Evolutionary conservation across 64 coral and sea anemone species (phyloP).

Genomic region (Porites lutea): DNA sequence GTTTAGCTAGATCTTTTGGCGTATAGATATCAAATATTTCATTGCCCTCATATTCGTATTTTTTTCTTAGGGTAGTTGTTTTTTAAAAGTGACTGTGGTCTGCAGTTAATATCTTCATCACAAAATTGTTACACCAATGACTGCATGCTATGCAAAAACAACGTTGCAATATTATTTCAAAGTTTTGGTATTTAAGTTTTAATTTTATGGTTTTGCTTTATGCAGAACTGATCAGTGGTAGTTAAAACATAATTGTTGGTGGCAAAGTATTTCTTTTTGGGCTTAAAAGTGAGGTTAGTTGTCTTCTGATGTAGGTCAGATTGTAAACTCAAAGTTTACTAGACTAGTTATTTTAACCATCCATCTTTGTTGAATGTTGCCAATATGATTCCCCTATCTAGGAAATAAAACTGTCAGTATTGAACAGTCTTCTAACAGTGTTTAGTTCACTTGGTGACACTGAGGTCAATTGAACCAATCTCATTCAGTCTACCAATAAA

Average conservation of each 20-base stretch:
- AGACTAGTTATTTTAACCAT: not conserved
- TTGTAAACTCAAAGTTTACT: conserved; percentile 41
- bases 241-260: not conserved
- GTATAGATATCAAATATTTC: conserved; percentile 53
- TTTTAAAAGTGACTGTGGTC: conserved; percentile 33
- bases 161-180: conserved; percentile 10
- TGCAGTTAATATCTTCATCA: conserved; percentile 17
- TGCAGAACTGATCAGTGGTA: not conserved
- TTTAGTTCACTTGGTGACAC: not conserved
- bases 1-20: not conserved
- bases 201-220: not conserved
- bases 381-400: not conserved
- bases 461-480: not conserved
- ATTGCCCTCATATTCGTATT: conserved; percentile 5
- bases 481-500: not conserved
- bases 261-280: not conserved
- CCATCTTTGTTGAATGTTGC: not conserved
- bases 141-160: conserved; percentile 30
- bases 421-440: not conserved
- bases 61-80: conserved; percentile 20
- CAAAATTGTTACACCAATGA: conserved; percentile 15
- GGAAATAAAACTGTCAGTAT: not conserved
- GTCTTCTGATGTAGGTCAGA: not conserved
- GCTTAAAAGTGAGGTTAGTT: not conserved
- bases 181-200: not conserved